A percentile compares a stretch with the other conserved stretches of the same genome.
Conservation (phyloP, 1,140 invertebrate genomes). For the Neodiprion virginianus region DNA sequence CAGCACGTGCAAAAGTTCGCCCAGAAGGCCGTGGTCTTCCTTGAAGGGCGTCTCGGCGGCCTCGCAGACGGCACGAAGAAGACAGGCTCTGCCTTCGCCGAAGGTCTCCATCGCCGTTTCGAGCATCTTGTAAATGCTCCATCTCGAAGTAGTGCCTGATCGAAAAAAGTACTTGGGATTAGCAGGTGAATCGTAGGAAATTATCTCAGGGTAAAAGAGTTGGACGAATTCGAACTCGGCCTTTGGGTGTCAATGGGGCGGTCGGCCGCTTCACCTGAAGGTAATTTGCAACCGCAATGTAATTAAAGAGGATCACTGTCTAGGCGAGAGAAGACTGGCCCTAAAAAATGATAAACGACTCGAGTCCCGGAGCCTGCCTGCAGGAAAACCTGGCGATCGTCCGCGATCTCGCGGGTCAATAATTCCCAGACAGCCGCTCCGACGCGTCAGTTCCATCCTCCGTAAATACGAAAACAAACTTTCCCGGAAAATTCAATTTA, state of each 20-base stretch:
- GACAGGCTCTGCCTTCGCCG: slow-evolving; percentile 66
- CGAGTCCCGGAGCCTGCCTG: not conserved
- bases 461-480: slow-evolving; percentile 39
- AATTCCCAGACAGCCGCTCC: not conserved
- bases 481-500: slow-evolving; percentile 39
- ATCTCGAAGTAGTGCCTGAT: slow-evolving; percentile 60
- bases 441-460: slow-evolving; percentile 36
- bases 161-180: slow-evolving; percentile 21
- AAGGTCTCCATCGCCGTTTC: slow-evolving; percentile 62
- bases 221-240: not conserved
- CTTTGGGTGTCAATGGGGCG: not conserved
- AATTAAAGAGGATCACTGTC: not conserved
- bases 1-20: slow-evolving; percentile 72
- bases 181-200: not conserved
- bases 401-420: not conserved
- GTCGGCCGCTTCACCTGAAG: not conserved
- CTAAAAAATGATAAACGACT: not conserved
- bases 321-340: not conserved
- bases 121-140: slow-evolving; percentile 66
- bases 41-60: slow-evolving; percentile 71
- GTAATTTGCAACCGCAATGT: not conserved
- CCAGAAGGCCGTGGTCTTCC: slow-evolving; percentile 69
- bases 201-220: not conserved
- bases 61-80: slow-evolving; percentile 77
- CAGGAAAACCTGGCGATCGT: no score